A percentile compares a stretch with the other conserved stretches of the same genome.
These are phyloP conservation scores for Cherax quadricarinatus DNA, from an alignment of 1,140 invertebrate genomes.

Conservation along the genomic window DNA sequence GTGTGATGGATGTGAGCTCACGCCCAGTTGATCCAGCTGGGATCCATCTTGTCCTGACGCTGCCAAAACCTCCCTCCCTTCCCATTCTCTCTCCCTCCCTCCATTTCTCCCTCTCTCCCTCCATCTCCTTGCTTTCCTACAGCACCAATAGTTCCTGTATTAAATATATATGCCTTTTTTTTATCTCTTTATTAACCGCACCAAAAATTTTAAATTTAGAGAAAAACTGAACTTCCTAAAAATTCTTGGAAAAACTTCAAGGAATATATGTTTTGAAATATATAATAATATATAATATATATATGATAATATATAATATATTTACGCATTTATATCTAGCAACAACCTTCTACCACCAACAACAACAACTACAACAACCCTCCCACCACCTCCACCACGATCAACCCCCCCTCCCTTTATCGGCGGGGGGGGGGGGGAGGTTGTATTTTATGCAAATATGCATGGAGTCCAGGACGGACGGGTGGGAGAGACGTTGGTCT, in stretches of 20 bases:
- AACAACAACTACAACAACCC: too few relatives aligned
- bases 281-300: too few relatives aligned
- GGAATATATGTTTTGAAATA: too few relatives aligned
- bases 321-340: too few relatives aligned
- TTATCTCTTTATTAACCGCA: too few relatives aligned
- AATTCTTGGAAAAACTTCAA: too few relatives aligned
- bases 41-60: not conserved
- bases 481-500: conserved; percentile 30
- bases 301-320: not conserved
- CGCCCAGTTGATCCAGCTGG: conserved; percentile 15
- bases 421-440: too few relatives aligned
- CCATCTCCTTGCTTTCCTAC: not conserved
- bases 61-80: not conserved
- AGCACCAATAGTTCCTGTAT: not conserved
- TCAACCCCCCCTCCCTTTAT: not conserved
- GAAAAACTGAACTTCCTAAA: too few relatives aligned
- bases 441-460: conserved; percentile 21
- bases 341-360: too few relatives aligned
- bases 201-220: too few relatives aligned
- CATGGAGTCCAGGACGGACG: not conserved
- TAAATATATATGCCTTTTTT: not conserved
- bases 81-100: not conserved
- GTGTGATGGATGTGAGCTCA: conserved; percentile 20
- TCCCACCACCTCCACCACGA: not conserved
- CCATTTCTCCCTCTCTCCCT: not conserved